Evolutionary conservation across 2,888 invertebrate species (phyloP), one percentile per base, ranked within the genome.

Genomic region (Leucophenga montana): DNA sequence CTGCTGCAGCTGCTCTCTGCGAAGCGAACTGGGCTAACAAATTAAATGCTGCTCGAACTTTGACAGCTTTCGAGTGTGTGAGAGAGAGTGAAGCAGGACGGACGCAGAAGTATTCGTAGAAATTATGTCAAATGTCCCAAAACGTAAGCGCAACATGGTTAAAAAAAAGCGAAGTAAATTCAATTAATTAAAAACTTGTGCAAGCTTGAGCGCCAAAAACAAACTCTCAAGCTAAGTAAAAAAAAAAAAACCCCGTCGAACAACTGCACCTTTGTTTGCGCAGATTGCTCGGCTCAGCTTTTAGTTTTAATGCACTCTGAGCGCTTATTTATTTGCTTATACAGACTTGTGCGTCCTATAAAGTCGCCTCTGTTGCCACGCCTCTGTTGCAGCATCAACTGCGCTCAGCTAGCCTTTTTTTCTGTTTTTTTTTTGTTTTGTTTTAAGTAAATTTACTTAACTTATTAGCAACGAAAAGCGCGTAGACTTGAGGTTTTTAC

Each of bases 151-250:
- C 27, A 4, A 27, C 27, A 27, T 27, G 27, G 27, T 16, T 39
- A 59, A 61, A 61, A 31, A 61, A 31, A 39, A 61, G 8, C 5
- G 16, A 39, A 39, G 13, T 33, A 61, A 39, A n/a, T n/a, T 33
- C 61, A 65, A 50, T 46, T 48, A 27, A 48, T 48, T 65, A 48
- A 46, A 27, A 65, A 48, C 48, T 22, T 65, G 44, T 31, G 65
- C 65, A 44, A 48, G 46, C 64, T 64, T 64, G 14, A 22, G 46
- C 14, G 39, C 44, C 20, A 73, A 70, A 79, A 78, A 75, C 81
- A 82, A 83, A 80, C 81, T 84, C 84, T 83, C 81, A 83, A 77
- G 71, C 83, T 83, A 80, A 80, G 77, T 84, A 70, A 67, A 67
- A 66, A 71, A 75, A 39, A 67, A 72, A 46, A 68, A 48, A 53